Conservation (phyloP, 2,888 invertebrate genomes). For the Patella caerulea region DNA sequence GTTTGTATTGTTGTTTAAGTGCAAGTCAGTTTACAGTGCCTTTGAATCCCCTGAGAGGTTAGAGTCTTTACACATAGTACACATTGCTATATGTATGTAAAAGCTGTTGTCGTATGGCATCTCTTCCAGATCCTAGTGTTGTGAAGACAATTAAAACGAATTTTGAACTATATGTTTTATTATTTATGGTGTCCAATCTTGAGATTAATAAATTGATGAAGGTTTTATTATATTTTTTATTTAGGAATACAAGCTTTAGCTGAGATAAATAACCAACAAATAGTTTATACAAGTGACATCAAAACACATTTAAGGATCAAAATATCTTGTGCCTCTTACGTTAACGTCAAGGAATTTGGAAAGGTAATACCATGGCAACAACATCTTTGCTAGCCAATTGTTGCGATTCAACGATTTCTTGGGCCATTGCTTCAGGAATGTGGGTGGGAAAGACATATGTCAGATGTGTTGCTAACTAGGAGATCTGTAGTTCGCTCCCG, state of each 20-base stretch:
- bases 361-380: conserved; percentile 57
- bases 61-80: not conserved
- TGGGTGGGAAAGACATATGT: too few relatives aligned
- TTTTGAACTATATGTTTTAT: not conserved
- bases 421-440: too few relatives aligned
- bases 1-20: conserved; percentile 32
- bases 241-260: conserved; percentile 64
- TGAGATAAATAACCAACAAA: conserved; percentile 66
- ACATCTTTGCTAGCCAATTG: too few relatives aligned
- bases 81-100: too few relatives aligned
- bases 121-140: too few relatives aligned
- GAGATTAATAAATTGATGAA: not conserved
- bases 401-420: too few relatives aligned
- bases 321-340: conserved; percentile 73
- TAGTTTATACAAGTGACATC: conserved; percentile 72
- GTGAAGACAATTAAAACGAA: not conserved
- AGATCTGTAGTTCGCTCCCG: too few relatives aligned
- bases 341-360: conserved; percentile 74
- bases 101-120: too few relatives aligned
- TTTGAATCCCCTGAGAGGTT: conserved; percentile 55
- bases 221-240: conserved; percentile 6
- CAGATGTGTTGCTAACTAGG: too few relatives aligned
- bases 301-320: conserved; percentile 70
- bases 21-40: conserved; percentile 71
- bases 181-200: not conserved